Evolutionary conservation across 2,113 vertebrate genomes (phyloP), one percentile per base, ranked within the genome.

Genomic region (Vicugna pacos): DNA sequence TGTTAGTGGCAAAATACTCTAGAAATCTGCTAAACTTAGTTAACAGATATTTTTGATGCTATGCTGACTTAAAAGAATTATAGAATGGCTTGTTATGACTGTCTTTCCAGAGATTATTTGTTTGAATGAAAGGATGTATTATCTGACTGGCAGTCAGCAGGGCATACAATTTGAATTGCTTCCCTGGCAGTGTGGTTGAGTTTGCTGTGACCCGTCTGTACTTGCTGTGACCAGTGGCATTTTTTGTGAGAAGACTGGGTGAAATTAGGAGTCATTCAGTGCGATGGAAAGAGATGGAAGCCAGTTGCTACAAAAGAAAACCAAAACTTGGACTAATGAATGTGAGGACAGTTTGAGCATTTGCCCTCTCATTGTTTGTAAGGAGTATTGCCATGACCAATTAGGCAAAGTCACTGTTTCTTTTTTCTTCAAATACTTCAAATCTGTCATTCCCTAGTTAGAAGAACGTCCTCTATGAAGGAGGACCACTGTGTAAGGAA

Each of bases 21-120:
- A 92, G 69, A 93, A 94, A 90, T 92, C 16, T 52, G 28, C n/a
- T 67, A 72, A 54, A 26, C 28, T 60, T 81, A 70, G 46, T 54
- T 30, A 93, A 65, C 3, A 89, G 42, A 20, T 85, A 85, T 60
- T 50, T 89, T 82, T 91, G 24, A 79, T 79, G 9, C 8, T 83
- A 3, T 75, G 15, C 30, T 64, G 28, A 73, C 35, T 50, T 95
- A 11, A 82, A 87, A 81, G 30, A 95, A 91, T 89, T 64, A 62
- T 46, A 5, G 20, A 65, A 54, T 89, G 15, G 8, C 46, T 69
- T 83, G 2, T 73, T 86, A 30, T n/a, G 42, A 48, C 8, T 67
- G 0, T 79, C 20, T 79, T 93, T 80, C 15, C 42, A 48, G 75
- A 48, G 42, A 69, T 60, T 89, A 50, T 88, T 89, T 80, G 9